phyloP scores from a whole-genome alignment of 2,888 invertebrate species.

The Plusia festucae region DNA sequence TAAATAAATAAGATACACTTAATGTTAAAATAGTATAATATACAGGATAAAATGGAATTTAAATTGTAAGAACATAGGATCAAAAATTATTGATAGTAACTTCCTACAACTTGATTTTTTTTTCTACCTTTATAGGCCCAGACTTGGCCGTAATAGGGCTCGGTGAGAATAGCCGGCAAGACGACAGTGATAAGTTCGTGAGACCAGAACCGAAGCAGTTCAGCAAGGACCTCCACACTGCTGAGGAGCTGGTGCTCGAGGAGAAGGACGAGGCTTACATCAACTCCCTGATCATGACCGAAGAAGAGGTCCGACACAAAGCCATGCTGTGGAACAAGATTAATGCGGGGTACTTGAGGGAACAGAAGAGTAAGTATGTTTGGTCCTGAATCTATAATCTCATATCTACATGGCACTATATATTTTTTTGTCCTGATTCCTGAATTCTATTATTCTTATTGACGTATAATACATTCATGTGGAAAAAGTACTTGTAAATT shows the following conservation, averaged over 20 bases:
- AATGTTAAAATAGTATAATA: no score
- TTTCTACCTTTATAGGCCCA: slow-evolving; percentile 86
- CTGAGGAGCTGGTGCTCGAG: slow-evolving; percentile 91
- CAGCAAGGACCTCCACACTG: slow-evolving; percentile 72
- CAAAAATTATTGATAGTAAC: no score
- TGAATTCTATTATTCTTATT: no score
- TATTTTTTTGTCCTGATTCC: no score
- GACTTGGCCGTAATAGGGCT: slow-evolving; percentile 95
- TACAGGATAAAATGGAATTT: no score
- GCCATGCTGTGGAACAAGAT: slow-evolving; percentile 95
- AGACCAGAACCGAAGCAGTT: slow-evolving; percentile 78
- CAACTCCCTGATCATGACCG: slow-evolving; percentile 93
- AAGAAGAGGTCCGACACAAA: slow-evolving; percentile 95
- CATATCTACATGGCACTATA: background rate
- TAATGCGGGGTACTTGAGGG: slow-evolving; percentile 96
- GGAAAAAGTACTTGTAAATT: no score
- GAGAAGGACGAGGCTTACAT: slow-evolving; percentile 97
- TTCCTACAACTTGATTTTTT: no score
- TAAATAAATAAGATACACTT: no score
- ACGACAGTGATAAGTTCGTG: slow-evolving; percentile 77
- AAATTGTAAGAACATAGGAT: no score
- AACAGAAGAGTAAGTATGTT: slow-evolving; percentile 92
- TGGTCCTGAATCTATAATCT: background rate
- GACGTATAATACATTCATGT: no score
- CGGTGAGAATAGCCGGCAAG: slow-evolving; percentile 70